Base-by-base conservation (phyloP, 2,113 vertebrate species). In the Oxyura jamaicensis region DNA sequence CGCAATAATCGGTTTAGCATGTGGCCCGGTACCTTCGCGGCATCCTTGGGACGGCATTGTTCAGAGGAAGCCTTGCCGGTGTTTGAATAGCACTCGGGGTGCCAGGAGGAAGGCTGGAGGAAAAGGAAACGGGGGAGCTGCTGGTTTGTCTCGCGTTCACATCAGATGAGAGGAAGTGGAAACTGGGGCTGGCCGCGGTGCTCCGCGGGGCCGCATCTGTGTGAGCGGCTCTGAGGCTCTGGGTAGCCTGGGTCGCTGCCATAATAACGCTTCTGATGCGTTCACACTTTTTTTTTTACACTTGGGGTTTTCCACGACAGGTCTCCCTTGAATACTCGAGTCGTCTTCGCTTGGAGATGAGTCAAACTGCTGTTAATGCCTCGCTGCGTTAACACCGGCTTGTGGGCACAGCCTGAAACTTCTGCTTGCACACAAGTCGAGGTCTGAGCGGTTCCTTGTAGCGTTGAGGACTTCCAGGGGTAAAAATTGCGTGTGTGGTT, bases 1-100 rank as follows among this genome's bases (percentile, higher is more conserved):
- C 81, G 93, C 96, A 95, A 36, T 98, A 98, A 99, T 99, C 95
- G 97, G 85, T 99, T 98, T 98, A 83, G 93, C 98, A 98, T 99
- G 98, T 98, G 98, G 96, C 91, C 87, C 79, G 88, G 95, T 93
- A 96, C 97, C 97, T 78, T 93, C 94, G 95, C 78, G 77, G 96
- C 91, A 92, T 98, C 95, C 97, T 97, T 91, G 97, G 97, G 95
- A 95, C 90, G 91, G 98, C 96, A 98, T 99, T 99, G 98, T 99
- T 98, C 97, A 96, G 96, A 97, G 97, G 98, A 98, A 98, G 96
- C 98, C 96, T 97, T 97, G 97, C 96, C 97, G 97, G 93, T 19
- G 62, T 97, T 97, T 98, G 96, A 98, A 98, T 97, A 97, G 97
- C 21, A 42, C 86, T 91, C 11, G 94, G 97, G 98, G 97, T 98